Percentiles rank a stretch among this genome's conserved stretches.
Evolutionary conservation across 64 coral and sea anemone genomes (phyloP).

Genomic region (Platygyra sinensis): DNA sequence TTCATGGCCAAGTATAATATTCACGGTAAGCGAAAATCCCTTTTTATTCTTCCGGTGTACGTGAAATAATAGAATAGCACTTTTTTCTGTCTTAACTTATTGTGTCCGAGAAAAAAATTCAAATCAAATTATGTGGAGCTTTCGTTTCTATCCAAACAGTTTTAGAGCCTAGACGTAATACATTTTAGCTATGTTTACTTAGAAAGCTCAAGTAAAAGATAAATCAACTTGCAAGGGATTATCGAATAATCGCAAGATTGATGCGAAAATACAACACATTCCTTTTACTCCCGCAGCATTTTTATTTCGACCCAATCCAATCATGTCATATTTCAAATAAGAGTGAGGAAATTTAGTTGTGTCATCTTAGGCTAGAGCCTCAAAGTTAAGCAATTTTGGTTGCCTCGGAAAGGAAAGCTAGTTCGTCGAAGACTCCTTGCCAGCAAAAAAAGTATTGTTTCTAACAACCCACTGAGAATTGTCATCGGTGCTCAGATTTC

Average conservation of each 20-base stretch:
- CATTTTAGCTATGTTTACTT: neutral
- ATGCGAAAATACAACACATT: neutral
- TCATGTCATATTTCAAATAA: neutral
- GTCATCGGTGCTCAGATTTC: too few relatives aligned
- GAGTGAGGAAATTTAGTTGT: too few relatives aligned
- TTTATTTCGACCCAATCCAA: neutral
- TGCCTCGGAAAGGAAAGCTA: too few relatives aligned
- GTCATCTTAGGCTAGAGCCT: too few relatives aligned
- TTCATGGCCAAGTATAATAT: neutral
- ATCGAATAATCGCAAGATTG: neutral
- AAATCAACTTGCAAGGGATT: neutral
- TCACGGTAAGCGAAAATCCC: neutral
- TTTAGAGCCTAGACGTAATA: neutral
- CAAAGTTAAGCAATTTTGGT: too few relatives aligned
- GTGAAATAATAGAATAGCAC: neutral
- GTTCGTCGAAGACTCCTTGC: too few relatives aligned
- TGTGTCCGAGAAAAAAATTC: neutral
- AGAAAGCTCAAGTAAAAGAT: neutral
- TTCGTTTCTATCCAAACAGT: neutral
- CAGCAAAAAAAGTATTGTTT: too few relatives aligned
- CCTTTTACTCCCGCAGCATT: neutral
- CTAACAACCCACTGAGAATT: too few relatives aligned
- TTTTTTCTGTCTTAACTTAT: neutral
- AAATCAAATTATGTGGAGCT: neutral
- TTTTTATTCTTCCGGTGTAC: neutral